Evolutionary conservation across 2,797 vertebrate species (phyloP).

Genomic region (Allochrocebus solatus): DNA sequence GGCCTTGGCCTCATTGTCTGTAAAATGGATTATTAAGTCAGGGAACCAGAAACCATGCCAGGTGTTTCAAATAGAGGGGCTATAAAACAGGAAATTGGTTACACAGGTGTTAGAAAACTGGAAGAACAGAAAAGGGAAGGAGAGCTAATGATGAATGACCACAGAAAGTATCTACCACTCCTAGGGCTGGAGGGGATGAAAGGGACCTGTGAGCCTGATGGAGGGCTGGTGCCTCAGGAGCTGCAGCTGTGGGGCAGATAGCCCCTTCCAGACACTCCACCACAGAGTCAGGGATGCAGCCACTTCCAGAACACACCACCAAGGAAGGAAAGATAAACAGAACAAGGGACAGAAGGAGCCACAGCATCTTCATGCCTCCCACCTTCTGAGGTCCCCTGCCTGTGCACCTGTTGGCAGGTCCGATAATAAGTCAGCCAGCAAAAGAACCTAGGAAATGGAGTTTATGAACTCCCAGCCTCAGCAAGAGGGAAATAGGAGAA

Average conservation of each 20-base stretch:
- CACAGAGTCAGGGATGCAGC: not conserved
- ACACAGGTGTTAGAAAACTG: slow-evolving; percentile 37
- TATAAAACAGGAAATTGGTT: slow-evolving; percentile 17
- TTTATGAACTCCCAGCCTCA: not conserved
- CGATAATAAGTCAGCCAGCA: not conserved
- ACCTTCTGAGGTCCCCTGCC: not conserved
- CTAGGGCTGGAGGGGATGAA: not conserved
- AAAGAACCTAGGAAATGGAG: not conserved
- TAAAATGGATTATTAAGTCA: slow-evolving; percentile 44
- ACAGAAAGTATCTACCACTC: not conserved
- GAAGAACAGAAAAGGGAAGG: slow-evolving; percentile 32
- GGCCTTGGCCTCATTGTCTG: not conserved
- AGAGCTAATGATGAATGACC: not conserved
- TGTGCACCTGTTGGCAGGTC: not conserved
- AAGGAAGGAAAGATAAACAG: not conserved
- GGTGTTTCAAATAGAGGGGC: slow-evolving; percentile 39
- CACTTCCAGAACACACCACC: not conserved
- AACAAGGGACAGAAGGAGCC: not conserved
- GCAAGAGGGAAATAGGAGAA: not conserved
- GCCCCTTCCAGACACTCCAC: not conserved
- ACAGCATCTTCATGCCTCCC: not conserved
- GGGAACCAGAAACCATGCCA: slow-evolving; percentile 46
- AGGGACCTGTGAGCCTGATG: not conserved
- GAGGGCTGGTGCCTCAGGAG: not conserved
- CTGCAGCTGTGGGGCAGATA: not conserved